Conservation (phyloP, 2,888 invertebrate genomes). For the Tortricodes alternella region DNA sequence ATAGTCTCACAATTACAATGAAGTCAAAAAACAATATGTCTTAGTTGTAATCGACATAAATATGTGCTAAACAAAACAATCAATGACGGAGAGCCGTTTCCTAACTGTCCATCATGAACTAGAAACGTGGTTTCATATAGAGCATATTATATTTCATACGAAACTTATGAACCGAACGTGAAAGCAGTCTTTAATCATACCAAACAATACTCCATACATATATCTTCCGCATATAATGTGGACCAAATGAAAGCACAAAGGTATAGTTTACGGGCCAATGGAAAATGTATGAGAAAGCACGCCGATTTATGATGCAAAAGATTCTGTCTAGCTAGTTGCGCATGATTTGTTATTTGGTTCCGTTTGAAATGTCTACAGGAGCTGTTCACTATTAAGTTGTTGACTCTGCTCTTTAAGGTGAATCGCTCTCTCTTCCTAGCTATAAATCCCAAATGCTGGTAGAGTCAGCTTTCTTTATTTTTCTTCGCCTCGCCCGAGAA, state of each 20-base stretch:
- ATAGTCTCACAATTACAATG: too few species aligned
- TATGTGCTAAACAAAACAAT: background rate
- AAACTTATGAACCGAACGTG: constrained; percentile 29
- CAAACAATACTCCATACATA: constrained; percentile 32
- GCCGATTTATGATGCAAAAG: constrained; percentile 32
- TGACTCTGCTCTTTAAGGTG: too few species aligned
- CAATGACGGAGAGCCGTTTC: background rate
- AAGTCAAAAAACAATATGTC: too few species aligned
- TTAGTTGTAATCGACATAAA: too few species aligned
- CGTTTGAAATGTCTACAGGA: constrained; percentile 12
- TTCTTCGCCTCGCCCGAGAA: too few species aligned
- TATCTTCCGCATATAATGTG: constrained; percentile 31
- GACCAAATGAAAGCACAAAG: constrained; percentile 38
- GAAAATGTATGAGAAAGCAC: constrained; percentile 37
- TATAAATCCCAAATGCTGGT: too few species aligned
- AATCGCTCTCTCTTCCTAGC: background rate
- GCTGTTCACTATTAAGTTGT: too few species aligned
- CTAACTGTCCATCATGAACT: constrained; percentile 11
- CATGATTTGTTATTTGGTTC: constrained; percentile 39
- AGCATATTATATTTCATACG: constrained; percentile 18
- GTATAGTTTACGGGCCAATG: constrained; percentile 38
- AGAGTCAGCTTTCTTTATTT: too few species aligned
- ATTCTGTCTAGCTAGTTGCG: constrained; percentile 32
- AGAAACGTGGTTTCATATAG: constrained; percentile 11
- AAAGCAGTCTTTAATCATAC: constrained; percentile 37